These are phyloP conservation scores for Apamea sordens DNA, from an alignment of 2,888 invertebrate species.

Conservation along the genomic window DNA sequence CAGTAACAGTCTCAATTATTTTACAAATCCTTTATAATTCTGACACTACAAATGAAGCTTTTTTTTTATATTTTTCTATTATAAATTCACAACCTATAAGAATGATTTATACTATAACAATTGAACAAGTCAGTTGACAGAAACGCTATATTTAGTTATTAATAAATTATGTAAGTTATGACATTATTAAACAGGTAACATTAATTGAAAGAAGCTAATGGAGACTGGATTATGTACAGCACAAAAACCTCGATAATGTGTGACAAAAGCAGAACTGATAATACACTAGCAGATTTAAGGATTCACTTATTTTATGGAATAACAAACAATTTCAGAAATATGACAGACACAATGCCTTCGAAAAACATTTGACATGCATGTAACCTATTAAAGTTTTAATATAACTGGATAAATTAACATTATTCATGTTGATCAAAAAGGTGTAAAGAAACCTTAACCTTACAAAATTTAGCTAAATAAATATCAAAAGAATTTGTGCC, in stretches of 20 bases:
- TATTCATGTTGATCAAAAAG: background rate
- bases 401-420: background rate
- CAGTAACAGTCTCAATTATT: constrained; percentile 25
- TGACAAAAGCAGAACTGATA: background rate
- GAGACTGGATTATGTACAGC: constrained; percentile 53
- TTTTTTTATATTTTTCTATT: constrained; percentile 22
- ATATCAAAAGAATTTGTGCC: background rate
- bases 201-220: constrained; percentile 31
- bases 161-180: constrained; percentile 37
- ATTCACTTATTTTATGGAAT: background rate
- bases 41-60: constrained; percentile 9
- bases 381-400: constrained; percentile 1
- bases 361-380: constrained; percentile 25
- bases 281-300: background rate
- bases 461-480: background rate
- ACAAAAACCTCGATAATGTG: background rate
- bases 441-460: background rate
- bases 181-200: constrained; percentile 47
- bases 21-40: constrained; percentile 33
- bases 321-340: background rate
- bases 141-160: constrained; percentile 43
- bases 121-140: constrained; percentile 31
- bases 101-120: constrained; percentile 41
- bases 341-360: background rate
- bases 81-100: constrained; percentile 33